Evolutionary conservation across 2,113 vertebrate genomes (phyloP).

Genomic region (Dasyprocta punctata): DNA sequence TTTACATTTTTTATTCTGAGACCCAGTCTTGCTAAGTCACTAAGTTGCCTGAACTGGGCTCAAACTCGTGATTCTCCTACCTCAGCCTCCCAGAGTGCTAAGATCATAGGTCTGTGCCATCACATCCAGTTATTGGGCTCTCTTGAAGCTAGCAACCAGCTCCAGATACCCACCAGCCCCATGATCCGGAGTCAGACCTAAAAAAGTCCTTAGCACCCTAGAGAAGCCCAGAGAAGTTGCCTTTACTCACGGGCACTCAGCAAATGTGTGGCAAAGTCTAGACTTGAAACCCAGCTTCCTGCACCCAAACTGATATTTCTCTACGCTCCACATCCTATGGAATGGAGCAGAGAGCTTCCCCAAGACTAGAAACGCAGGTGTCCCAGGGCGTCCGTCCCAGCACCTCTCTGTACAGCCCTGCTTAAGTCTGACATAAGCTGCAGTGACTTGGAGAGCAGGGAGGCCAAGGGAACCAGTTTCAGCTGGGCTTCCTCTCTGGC

Average conservation of each 20-base stretch:
- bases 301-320: neutral
- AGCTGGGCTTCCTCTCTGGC: fast-evolving
- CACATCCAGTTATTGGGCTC: neutral
- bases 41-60: neutral
- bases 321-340: fast-evolving
- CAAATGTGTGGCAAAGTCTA: neutral
- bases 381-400: no score
- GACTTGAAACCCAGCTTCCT: no score
- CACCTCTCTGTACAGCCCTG: neutral
- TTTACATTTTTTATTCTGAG: neutral
- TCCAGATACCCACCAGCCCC: neutral
- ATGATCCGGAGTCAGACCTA: neutral
- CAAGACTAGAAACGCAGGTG: neutral
- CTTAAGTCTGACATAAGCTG: neutral
- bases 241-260: neutral
- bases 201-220: neutral
- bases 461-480: no score
- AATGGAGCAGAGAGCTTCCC: neutral
- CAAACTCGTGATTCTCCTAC: neutral
- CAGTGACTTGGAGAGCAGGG: no score
- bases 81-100: neutral
- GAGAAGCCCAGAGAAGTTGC: neutral
- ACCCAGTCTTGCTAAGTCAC: neutral
- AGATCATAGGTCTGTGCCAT: neutral
- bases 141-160: neutral